Conservation (phyloP, 2,797 vertebrate genomes). For the Crotalus adamanteus region DNA sequence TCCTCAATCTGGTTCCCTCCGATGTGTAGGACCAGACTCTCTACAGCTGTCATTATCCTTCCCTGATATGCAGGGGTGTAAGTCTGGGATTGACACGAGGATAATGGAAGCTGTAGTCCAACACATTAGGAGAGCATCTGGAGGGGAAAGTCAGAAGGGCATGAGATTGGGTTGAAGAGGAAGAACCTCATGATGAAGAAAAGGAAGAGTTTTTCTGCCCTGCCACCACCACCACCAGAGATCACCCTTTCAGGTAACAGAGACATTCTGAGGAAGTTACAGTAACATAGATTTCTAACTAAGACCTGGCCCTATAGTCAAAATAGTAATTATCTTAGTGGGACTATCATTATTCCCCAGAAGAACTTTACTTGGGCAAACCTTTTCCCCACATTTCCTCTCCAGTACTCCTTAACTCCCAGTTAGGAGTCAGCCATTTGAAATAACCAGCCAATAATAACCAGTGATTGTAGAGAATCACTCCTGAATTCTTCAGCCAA, state of each 20-base stretch:
- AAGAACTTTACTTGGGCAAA: background rate
- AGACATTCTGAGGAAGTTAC: background rate
- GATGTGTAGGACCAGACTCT: background rate
- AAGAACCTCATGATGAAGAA: background rate
- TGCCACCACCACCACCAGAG: background rate
- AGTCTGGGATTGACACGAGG: background rate
- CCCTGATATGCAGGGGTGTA: background rate
- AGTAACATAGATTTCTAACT: background rate
- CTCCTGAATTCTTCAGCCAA: background rate
- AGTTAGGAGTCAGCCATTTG: background rate
- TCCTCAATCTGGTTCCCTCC: background rate
- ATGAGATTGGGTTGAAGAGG: background rate
- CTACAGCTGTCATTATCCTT: background rate
- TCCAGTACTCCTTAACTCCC: no score
- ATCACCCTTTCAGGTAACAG: background rate
- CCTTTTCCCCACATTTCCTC: background rate
- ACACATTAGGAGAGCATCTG: background rate
- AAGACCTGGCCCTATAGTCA: background rate
- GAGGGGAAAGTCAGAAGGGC: background rate
- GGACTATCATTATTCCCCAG: background rate
- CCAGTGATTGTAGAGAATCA: no score
- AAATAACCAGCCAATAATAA: no score
- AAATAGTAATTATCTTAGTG: background rate
- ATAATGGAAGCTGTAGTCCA: background rate
- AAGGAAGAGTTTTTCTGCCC: background rate